Evolutionary conservation across 2,113 vertebrate species (phyloP).

Genomic region (Fulmarus glacialis): DNA sequence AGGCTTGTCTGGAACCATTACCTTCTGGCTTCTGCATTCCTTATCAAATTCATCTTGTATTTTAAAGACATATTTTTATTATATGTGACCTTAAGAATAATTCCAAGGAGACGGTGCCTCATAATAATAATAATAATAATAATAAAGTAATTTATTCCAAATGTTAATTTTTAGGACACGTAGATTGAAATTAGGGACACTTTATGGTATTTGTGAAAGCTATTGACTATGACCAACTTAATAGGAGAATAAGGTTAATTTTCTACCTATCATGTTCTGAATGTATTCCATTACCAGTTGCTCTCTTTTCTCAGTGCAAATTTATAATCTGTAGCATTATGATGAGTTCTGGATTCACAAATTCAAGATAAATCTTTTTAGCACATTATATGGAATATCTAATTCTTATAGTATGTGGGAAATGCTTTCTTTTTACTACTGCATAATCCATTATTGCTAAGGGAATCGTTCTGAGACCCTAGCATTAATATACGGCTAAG

Average conservation of each 20-base stretch:
- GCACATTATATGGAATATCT: background rate
- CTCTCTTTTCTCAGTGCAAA: slow-evolving; percentile 17
- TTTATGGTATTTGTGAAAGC: slow-evolving; percentile 12
- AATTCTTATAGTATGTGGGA: background rate
- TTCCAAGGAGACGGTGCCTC: background rate
- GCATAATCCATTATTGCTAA: slow-evolving; percentile 17
- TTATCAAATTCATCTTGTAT: slow-evolving; percentile 49
- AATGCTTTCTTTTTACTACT: slow-evolving; percentile 15
- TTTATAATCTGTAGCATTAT: slow-evolving; percentile 24
- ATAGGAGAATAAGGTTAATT: slow-evolving; percentile 31
- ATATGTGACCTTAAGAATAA: slow-evolving; percentile 33
- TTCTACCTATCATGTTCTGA: slow-evolving; percentile 32
- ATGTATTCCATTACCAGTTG: background rate
- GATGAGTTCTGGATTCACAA: slow-evolving; percentile 32
- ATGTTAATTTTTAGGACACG: background rate
- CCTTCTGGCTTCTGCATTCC: slow-evolving; percentile 51
- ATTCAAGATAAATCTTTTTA: slow-evolving; percentile 51
- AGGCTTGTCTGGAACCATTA: slow-evolving; percentile 46
- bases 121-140: background rate
- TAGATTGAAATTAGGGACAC: slow-evolving; percentile 32
- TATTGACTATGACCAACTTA: slow-evolving; percentile 36
- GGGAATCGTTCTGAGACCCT: background rate
- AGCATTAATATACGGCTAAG: background rate
- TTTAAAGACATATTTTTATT: slow-evolving; percentile 37
- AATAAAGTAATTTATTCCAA: slow-evolving; percentile 22